These are phyloP conservation scores for Ctenicera cuprea DNA, from an alignment of 2,888 invertebrate genomes.

Conservation along the genomic window DNA sequence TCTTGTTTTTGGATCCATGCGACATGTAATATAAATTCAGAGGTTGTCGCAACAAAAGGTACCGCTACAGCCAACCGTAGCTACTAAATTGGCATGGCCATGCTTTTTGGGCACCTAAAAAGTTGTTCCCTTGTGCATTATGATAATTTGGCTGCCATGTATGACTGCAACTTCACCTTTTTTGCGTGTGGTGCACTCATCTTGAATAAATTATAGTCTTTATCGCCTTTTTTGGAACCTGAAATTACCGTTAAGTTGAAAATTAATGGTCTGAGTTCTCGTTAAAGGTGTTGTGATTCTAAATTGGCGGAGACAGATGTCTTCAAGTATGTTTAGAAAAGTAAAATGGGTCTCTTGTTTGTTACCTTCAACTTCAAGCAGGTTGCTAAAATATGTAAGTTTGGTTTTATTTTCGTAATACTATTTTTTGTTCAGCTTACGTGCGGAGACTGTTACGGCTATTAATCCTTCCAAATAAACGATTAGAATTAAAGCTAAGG, in stretches of 20 bases:
- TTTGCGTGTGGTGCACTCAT: neutral
- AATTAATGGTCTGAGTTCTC: no score
- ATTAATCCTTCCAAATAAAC: no score
- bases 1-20: constrained; percentile 6
- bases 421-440: no score
- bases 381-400: no score
- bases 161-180: constrained; percentile 12
- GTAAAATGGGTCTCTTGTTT: no score
- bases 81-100: constrained; percentile 5
- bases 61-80: neutral
- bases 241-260: neutral
- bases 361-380: no score
- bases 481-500: no score
- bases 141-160: constrained; percentile 9
- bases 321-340: no score
- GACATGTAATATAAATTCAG: constrained; percentile 3
- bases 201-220: constrained; percentile 3
- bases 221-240: neutral
- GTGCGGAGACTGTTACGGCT: no score
- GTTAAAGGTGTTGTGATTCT: no score
- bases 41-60: neutral
- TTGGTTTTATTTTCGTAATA: no score
- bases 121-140: constrained; percentile 4
- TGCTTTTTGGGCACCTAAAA: neutral
- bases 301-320: no score